Evolutionary conservation across 2,888 invertebrate species (phyloP).

Genomic region (Hirtodrosophila trivittata): DNA sequence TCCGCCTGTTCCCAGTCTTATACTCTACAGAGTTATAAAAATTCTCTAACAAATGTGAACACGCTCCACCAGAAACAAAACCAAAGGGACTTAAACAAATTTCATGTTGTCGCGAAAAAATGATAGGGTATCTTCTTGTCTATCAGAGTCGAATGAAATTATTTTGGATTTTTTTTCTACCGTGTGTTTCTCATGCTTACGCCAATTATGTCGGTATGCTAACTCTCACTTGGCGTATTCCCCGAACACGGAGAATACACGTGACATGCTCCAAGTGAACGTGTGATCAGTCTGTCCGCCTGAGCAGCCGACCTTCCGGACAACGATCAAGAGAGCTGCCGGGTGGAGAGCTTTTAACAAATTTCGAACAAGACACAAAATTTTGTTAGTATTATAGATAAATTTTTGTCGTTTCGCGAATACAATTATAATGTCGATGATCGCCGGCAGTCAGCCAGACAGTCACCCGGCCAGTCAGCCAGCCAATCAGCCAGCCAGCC

Average conservation of each 20-base stretch:
- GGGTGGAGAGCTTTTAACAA: neutral
- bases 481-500: constrained; percentile 3
- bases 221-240: constrained; percentile 58
- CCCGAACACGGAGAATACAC: constrained; percentile 65
- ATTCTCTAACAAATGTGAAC: too few relatives aligned
- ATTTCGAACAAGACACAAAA: constrained; percentile 5
- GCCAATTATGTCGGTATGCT: constrained; percentile 28
- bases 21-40: too few relatives aligned
- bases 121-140: constrained; percentile 5
- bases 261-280: constrained; percentile 44
- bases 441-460: neutral
- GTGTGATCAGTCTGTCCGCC: constrained; percentile 33
- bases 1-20: too few relatives aligned
- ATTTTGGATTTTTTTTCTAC: neutral
- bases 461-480: constrained; percentile 1
- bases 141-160: neutral
- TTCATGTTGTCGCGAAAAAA: neutral
- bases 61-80: too few relatives aligned
- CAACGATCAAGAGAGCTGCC: too few relatives aligned
- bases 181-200: constrained; percentile 21
- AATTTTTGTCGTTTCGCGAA: constrained; percentile 17
- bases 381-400: constrained; percentile 37
- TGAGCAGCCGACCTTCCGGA: too few relatives aligned
- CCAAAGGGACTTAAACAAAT: too few relatives aligned
- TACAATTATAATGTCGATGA: constrained; percentile 8